Evolutionary conservation across 2,888 invertebrate genomes (phyloP), one percentile per base, ranked within the genome.

Genomic region (Automeris io): DNA sequence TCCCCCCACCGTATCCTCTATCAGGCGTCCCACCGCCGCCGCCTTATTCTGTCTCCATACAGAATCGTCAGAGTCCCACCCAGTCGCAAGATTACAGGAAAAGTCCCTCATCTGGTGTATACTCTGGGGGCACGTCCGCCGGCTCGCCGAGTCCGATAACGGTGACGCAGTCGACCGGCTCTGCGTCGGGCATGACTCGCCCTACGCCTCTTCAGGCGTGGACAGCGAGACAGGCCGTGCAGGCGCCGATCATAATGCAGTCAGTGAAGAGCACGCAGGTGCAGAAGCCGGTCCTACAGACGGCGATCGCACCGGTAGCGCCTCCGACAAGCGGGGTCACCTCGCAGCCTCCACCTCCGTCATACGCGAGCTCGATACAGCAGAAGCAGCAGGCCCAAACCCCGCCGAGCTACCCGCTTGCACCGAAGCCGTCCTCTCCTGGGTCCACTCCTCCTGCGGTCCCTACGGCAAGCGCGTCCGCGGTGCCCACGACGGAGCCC

Each of bases 181-280:
- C 90, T 35, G 81, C 91, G 35, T 83, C 90, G 25, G 88, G 90
- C 5, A 90, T 92, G 89, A 90, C 92, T 26, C 88, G 94, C 49
- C 94, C 95, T 3, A 93, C 95, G 46, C 95, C 96, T 2, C 83
- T 94, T 39, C 93, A 92, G 69, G 93, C 95, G 33, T 94, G 96
- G 92, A 92, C 93, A 40, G 94, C 95, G 39, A 88, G 94, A 35
- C 97, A 97, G 72, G 92, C 95, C 24, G 95, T 96, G 12, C 96
- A 96, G 63, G 94, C 96, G 34, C 96, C 97, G 5, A 95, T 98
- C 49, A 97, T 98, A 47, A 98, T 97, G 96, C 97, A 97, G 72
- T 95, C 96, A 19, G 98, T 98, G 11, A 96, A 96, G 73, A 96
- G 96, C 82, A 96, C 96, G 11, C 96, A 97, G 76, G 97, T 96